Conservation (phyloP, 2,888 invertebrate genomes). For the Melolontha melolontha region DNA sequence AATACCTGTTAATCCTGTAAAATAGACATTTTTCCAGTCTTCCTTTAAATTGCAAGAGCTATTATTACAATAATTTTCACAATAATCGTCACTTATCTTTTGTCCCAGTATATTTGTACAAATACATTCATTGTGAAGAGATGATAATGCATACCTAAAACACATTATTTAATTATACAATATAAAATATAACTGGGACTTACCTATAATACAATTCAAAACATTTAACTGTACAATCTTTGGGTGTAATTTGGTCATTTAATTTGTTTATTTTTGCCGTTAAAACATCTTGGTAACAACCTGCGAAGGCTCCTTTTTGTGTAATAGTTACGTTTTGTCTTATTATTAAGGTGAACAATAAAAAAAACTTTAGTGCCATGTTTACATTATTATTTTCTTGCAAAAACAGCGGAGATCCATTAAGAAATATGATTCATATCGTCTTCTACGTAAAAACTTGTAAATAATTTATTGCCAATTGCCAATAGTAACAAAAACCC, state of each 20-base stretch:
- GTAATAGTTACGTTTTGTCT: not conserved
- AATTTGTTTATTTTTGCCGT: slow-evolving; percentile 45
- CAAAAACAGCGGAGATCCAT: slow-evolving; percentile 1
- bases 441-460: slow-evolving; percentile 4
- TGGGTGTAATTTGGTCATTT: slow-evolving; percentile 47
- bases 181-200: slow-evolving; percentile 26
- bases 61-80: slow-evolving; percentile 46
- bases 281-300: slow-evolving; percentile 54
- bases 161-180: slow-evolving; percentile 27
- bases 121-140: slow-evolving; percentile 52
- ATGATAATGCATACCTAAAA: slow-evolving; percentile 56
- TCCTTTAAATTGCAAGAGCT: slow-evolving; percentile 49
- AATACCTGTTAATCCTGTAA: slow-evolving; percentile 57
- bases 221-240: slow-evolving; percentile 54
- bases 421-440: slow-evolving; percentile 12
- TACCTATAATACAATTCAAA: slow-evolving; percentile 55
- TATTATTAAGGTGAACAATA: not conserved
- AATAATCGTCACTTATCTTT: slow-evolving; percentile 53
- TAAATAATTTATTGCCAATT: too few species aligned
- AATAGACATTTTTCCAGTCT: slow-evolving; percentile 55
- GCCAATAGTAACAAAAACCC: too few species aligned
- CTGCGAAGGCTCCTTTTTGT: slow-evolving; percentile 46
- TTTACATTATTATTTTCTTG: not conserved
- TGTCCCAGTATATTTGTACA: slow-evolving; percentile 59
- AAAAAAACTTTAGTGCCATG: slow-evolving; percentile 4